These are phyloP conservation scores for Phalacrocorax brasilianus DNA, from an alignment of 2,113 vertebrate species.

Conservation along the genomic window DNA sequence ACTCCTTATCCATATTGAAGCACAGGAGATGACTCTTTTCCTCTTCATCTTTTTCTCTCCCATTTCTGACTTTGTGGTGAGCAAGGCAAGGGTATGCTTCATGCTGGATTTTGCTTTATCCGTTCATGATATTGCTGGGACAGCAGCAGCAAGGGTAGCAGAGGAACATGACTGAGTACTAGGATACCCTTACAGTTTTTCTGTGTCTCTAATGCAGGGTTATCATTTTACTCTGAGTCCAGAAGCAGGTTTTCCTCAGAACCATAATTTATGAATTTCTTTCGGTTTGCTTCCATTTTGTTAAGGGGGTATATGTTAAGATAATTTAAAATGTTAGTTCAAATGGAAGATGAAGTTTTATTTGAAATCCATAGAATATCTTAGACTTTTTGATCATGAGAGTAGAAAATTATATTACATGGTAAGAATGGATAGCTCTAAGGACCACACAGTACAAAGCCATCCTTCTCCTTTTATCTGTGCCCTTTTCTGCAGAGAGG, in stretches of 20 bases:
- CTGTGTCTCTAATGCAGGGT: background rate
- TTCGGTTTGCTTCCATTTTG: background rate
- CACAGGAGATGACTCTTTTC: background rate
- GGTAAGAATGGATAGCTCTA: background rate
- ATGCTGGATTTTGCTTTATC: background rate
- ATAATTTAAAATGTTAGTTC: background rate
- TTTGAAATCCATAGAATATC: background rate
- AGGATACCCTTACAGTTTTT: background rate
- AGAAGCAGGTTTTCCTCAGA: background rate
- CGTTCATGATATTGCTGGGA: background rate
- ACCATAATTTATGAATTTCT: background rate
- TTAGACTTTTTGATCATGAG: background rate
- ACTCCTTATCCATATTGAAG: background rate
- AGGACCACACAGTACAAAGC: background rate
- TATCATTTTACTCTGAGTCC: background rate
- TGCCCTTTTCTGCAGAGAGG: background rate
- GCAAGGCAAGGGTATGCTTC: background rate
- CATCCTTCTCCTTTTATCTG: background rate
- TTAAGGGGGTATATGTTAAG: background rate
- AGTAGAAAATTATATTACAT: background rate
- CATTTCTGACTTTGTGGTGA: background rate
- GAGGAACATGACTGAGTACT: background rate
- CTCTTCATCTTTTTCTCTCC: background rate
- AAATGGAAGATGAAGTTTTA: background rate
- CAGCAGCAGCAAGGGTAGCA: background rate